Conservation (phyloP, 1,140 invertebrate species). For the Drosophila grimshawi region DNA sequence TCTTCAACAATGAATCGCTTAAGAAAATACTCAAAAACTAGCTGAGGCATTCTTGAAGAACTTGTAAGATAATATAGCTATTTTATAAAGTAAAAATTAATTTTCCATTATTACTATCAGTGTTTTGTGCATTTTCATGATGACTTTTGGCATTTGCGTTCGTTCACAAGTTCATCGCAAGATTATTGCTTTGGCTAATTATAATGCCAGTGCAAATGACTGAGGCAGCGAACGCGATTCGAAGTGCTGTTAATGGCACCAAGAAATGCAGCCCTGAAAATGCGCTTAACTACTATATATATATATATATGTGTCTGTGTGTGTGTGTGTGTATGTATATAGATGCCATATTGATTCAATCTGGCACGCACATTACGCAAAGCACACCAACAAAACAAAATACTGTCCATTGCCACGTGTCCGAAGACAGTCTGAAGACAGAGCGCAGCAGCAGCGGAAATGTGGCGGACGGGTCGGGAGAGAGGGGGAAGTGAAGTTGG, state of each 20-base stretch:
- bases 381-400: constrained; percentile 6
- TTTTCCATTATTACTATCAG: neutral
- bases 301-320: neutral
- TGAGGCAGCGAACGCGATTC: constrained; percentile 22
- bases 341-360: constrained; percentile 20
- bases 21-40: neutral
- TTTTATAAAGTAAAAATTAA: too few relatives aligned
- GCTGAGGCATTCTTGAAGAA: too few relatives aligned
- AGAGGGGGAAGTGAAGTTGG: neutral
- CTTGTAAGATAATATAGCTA: neutral
- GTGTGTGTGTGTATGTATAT: neutral
- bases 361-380: constrained; percentile 62
- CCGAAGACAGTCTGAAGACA: neutral
- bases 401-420: constrained; percentile 41
- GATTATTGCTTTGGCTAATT: constrained; percentile 20
- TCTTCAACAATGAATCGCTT: too few relatives aligned
- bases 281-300: neutral
- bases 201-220: constrained; percentile 30
- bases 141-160: constrained; percentile 33
- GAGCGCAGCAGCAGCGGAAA: neutral
- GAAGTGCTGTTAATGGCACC: constrained; percentile 39
- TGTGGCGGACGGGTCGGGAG: neutral
- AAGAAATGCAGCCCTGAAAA: constrained; percentile 44
- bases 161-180: constrained; percentile 33
- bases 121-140: constrained; percentile 27